Evolutionary conservation across 1,140 invertebrate species (phyloP), one percentile per base, ranked within the genome.

Genomic region (Leptopilina boulardi): DNA sequence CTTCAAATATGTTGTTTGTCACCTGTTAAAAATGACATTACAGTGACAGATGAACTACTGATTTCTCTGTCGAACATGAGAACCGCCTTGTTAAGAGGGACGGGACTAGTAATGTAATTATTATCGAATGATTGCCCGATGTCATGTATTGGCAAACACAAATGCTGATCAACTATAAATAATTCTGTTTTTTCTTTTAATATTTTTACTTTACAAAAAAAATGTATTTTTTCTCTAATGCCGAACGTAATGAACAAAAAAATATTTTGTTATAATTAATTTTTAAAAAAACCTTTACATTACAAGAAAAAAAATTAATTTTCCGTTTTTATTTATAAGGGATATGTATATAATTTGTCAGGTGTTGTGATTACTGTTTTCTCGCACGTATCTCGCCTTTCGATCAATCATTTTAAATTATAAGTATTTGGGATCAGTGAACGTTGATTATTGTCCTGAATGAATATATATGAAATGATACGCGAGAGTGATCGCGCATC

Each of bases 401-500:
- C 59, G 26, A 66, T 66, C 59, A 66, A 66, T 66, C 59, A 66
- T 23, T 30, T 38, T 15, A 30, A 66, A 26, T 66, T 66, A n/a
- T n/a, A 66, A 30, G 26, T n/a, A n/a, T 30, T 66, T 66, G 26
- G n/a, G 59, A 66, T 66, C 21, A 66, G 59, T 66, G 23, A 66
- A 66, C 59, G 59, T n/a, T 30, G 26, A 18, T 56, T 18, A 56
- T 3, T 23, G 59, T 73, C 9, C 75, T 80, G 83, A 26, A 76
- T 44, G 75, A 51, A 18, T 75, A 77, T 83, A 18, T 75, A 77
- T 83, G 82, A 80, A 83, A 71, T 30, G 11, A 18, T 76, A 80
- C 59, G 23, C 19, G 19, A 18, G 21, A 56, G 54, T 56, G 79
- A 83, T 79, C 75, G 42, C 51, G 56, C 77, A 73, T 80, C 77